Percentiles rank a stretch among this genome's conserved stretches.
Evolutionary conservation across 1,140 invertebrate species (phyloP).

Genomic region (Drosophila pectinifera): DNA sequence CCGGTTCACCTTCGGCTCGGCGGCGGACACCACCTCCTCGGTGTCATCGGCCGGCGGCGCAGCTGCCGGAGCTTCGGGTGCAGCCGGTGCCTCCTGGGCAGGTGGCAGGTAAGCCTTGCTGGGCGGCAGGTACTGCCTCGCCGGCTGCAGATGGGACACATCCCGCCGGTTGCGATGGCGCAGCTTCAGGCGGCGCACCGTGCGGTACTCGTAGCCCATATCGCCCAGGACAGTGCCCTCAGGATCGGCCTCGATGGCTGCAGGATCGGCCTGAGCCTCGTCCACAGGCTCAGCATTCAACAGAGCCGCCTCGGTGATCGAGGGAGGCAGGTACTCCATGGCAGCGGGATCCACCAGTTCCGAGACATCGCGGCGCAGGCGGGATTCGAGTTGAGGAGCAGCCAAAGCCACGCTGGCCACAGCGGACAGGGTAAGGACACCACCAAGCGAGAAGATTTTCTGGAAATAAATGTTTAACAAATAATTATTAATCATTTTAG

Average conservation of each 20-base stretch:
- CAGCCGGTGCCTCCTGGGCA: slow-evolving; percentile 39
- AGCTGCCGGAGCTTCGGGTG: slow-evolving; percentile 22
- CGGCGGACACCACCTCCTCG: slow-evolving; percentile 66
- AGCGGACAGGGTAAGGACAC: slow-evolving; percentile 66
- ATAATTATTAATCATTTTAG: too few relatives aligned
- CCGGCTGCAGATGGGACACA: slow-evolving; percentile 64
- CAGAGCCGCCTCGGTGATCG: slow-evolving; percentile 30
- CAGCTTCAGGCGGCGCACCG: slow-evolving; percentile 69
- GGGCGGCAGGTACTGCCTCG: slow-evolving; percentile 61
- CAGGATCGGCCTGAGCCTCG: slow-evolving; percentile 9
- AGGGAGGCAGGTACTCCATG: slow-evolving; percentile 57
- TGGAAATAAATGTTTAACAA: slow-evolving; percentile 10
- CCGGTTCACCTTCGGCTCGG: slow-evolving; percentile 62
- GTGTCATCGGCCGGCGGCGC: slow-evolving; percentile 49
- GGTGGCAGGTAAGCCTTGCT: slow-evolving; percentile 70
- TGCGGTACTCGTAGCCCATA: slow-evolving; percentile 74
- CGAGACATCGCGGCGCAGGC: slow-evolving; percentile 61
- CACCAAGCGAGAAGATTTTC: slow-evolving; percentile 75
- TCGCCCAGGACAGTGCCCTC: slow-evolving; percentile 52
- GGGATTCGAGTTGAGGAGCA: slow-evolving; percentile 44
- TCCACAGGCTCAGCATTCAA: slow-evolving; percentile 15
- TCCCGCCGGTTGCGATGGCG: slow-evolving; percentile 74
- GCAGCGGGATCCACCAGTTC: slow-evolving; percentile 56
- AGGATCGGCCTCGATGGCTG: slow-evolving; percentile 32
- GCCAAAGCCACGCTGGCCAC: slow-evolving; percentile 69